Evolutionary conservation across 1,140 invertebrate genomes (phyloP).

Genomic region (Mya arenaria): DNA sequence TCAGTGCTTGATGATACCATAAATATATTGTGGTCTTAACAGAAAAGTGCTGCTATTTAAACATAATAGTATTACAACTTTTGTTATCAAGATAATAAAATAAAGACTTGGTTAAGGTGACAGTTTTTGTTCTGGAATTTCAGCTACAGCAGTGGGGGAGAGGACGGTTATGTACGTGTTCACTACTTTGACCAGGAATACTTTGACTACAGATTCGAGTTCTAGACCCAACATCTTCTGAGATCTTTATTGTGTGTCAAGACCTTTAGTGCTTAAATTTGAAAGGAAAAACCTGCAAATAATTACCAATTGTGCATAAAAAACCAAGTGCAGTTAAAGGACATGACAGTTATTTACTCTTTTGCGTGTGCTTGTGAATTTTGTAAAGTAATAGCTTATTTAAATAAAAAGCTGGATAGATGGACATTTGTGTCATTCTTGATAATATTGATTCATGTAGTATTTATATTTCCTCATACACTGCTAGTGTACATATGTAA

Average conservation of each 20-base stretch:
- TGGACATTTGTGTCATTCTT: conserved; percentile 20
- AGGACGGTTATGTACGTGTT: conserved; percentile 98
- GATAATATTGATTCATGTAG: too few relatives aligned
- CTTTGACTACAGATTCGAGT: conserved; percentile 98
- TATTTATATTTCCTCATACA: too few relatives aligned
- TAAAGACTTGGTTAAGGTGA: too few relatives aligned
- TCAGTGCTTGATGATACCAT: too few relatives aligned
- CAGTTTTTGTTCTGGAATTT: conserved; percentile 64
- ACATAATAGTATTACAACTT: too few relatives aligned
- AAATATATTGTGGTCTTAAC: too few relatives aligned
- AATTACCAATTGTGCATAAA: background rate
- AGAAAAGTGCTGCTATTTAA: too few relatives aligned
- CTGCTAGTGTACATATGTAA: too few relatives aligned
- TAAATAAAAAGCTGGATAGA: conserved; percentile 34
- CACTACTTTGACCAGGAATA: conserved; percentile 98
- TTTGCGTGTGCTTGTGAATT: background rate
- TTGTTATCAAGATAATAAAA: too few relatives aligned
- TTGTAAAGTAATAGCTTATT: background rate
- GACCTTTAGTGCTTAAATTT: background rate
- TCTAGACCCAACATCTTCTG: conserved; percentile 80
- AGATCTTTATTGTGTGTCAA: conserved; percentile 25
- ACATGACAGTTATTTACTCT: background rate
- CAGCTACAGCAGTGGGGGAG: conserved; percentile 97
- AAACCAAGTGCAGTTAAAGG: conserved; percentile 2
- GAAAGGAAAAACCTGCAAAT: background rate